Evolutionary conservation across 2,113 vertebrate genomes (phyloP), one percentile per base, ranked within the genome.

Genomic region (Triplophysa rosa): DNA sequence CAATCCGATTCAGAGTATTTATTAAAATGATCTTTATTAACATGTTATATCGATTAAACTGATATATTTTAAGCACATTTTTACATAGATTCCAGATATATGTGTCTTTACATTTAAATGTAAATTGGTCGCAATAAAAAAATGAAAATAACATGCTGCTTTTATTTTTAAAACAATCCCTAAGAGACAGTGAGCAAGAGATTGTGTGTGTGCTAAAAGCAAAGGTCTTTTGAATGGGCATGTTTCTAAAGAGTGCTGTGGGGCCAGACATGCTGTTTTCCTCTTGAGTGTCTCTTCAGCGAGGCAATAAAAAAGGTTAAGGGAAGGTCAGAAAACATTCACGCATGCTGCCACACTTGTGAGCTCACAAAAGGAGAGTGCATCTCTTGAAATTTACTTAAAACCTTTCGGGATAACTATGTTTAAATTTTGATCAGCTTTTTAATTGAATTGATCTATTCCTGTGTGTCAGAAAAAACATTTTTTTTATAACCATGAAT

Each of bases 271-370:
- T 52, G 16, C 56, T 61, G 74, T 71, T 67, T 64, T 24, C n/a
- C 71, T 76, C 65, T 83, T 14, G 23, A 83, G 82, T 70, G 82
- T 47, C 82, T 80, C 82, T 83, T 78, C 78, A 80, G 54, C 8
- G 37, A 0, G 47, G 47, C 47, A 77, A 73, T 80, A 83, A 66
- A 79, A 73, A 69, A 62, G 58, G 65, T 54, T 63, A 77, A 70
- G 82, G 72, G 72, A 83, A 83, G 82, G 82, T 80, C 82, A 83
- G 78, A 83, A 83, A 77, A 80, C 78, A 83, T 77, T 77, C 82
- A 80, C 78, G 77, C 78, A 80, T 71, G 77, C 69, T 80, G 61
- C 61, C 61, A 47, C 37, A 24, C 72, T 77, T 71, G 82, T 49
- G 59, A 29, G 49, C 67, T 59, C 61, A 80, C 67, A 80, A 71